Conservation (phyloP, 2,113 vertebrate genomes). For the Sebastes schlegelii region DNA sequence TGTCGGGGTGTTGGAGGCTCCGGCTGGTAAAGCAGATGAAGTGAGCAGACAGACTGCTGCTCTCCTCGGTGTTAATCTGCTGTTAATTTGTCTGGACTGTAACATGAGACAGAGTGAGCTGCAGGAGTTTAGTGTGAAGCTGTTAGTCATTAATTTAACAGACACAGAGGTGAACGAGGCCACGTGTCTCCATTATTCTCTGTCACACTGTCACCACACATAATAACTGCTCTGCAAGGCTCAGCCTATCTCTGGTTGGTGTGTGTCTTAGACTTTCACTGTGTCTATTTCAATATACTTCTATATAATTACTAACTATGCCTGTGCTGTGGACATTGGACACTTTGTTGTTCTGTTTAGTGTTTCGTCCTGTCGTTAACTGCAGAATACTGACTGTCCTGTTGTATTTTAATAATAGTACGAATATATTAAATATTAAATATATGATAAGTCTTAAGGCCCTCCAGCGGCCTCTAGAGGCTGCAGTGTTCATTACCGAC, state of each 20-base stretch:
- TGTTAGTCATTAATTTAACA: conserved; percentile 72
- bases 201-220: conserved; percentile 69
- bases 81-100: conserved; percentile 62
- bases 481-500: no score
- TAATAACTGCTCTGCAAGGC: conserved; percentile 53
- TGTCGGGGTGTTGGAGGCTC: not conserved
- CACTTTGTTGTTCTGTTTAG: not conserved
- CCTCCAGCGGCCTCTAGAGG: no score
- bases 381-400: not conserved
- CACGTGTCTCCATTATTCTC: conserved; percentile 73
- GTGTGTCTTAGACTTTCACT: not conserved
- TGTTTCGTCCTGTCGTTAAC: not conserved
- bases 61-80: conserved; percentile 53
- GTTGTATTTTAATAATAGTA: not conserved
- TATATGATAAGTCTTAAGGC: not conserved
- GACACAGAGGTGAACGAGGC: conserved; percentile 69
- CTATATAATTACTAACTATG: not conserved
- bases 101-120: conserved; percentile 54
- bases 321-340: no score
- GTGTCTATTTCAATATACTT: not conserved
- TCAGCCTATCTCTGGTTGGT: not conserved
- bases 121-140: conserved; percentile 67
- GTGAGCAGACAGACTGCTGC: conserved; percentile 40
- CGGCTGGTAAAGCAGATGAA: conserved; percentile 18
- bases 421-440: not conserved